Percentiles rank a stretch among this genome's conserved stretches.
phyloP scores from a whole-genome alignment of 2,797 vertebrate species.

The Hippocampus kuda region DNA sequence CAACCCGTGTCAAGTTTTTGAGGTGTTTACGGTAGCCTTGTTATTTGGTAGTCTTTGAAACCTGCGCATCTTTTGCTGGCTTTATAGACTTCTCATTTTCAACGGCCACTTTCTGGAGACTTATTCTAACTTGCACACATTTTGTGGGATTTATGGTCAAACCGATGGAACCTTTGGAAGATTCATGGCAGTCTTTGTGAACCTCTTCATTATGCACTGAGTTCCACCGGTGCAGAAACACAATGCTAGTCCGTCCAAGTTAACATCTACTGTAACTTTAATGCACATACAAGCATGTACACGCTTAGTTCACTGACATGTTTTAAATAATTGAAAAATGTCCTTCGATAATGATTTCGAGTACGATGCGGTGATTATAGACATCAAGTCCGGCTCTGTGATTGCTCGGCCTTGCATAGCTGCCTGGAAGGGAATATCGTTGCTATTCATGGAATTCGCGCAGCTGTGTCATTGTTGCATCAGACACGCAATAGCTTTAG shows the following conservation, averaged over 20 bases:
- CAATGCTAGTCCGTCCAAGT: neutral
- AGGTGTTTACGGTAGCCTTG: neutral
- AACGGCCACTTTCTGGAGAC: too few species aligned
- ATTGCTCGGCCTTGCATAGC: neutral
- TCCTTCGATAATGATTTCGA: neutral
- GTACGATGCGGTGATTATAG: neutral
- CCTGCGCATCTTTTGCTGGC: too few species aligned
- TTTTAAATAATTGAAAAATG: neutral
- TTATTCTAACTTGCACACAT: neutral
- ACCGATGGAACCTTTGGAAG: neutral
- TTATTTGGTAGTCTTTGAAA: too few species aligned
- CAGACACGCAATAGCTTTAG: too few species aligned
- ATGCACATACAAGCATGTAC: slow-evolving; percentile 2
- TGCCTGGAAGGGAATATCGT: neutral
- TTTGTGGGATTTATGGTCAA: neutral
- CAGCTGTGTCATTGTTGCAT: neutral
- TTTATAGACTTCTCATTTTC: too few species aligned
- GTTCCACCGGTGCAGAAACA: neutral
- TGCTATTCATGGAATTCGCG: neutral
- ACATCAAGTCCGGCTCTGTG: neutral
- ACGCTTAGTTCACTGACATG: neutral
- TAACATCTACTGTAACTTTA: neutral
- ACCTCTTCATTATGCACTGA: neutral
- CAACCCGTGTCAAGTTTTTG: neutral
- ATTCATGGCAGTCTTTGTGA: neutral